Conservation (phyloP, 2,797 vertebrate species). For the Scomberomorus guttatus region DNA sequence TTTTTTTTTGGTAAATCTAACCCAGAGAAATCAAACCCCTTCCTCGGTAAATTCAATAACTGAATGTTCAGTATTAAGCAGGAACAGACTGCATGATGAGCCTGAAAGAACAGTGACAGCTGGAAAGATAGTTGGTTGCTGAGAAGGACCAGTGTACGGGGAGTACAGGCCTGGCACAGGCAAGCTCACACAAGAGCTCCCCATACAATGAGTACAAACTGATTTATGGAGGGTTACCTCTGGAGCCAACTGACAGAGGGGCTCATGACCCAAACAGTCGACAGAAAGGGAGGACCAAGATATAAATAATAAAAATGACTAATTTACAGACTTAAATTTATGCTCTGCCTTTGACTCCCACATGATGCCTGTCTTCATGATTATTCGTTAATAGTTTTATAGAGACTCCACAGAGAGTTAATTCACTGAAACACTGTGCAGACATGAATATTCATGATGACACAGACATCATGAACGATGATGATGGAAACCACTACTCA, state of each 20-base stretch:
- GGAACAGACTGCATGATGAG: slow-evolving; percentile 25
- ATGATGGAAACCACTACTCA: slow-evolving; percentile 3
- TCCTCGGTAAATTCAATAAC: background rate
- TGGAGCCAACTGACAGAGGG: slow-evolving; percentile 34
- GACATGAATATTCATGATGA: slow-evolving; percentile 29
- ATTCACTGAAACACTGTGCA: background rate
- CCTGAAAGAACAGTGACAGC: slow-evolving; percentile 34
- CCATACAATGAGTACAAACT: slow-evolving; percentile 14
- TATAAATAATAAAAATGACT: background rate
- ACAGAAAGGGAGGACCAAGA: background rate
- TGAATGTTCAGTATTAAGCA: slow-evolving; percentile 2
- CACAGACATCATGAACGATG: slow-evolving; percentile 10
- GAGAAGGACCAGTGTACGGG: slow-evolving; percentile 26
- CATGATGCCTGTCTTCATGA: background rate
- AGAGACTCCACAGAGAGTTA: slow-evolving; percentile 12
- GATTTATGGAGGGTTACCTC: slow-evolving; percentile 33
- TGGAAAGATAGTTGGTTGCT: slow-evolving; percentile 52
- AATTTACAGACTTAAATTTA: background rate
- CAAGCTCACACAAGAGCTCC: background rate
- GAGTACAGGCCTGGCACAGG: slow-evolving; percentile 43
- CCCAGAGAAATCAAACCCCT: background rate
- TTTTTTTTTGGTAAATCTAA: too few relatives aligned
- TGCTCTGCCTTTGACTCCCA: background rate
- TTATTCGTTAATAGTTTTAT: background rate
- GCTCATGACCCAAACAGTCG: slow-evolving; percentile 29